A percentile compares a stretch with the other conserved stretches of the same genome.
Conservation (phyloP, 1,140 invertebrate species). For the Papilio glaucus region DNA sequence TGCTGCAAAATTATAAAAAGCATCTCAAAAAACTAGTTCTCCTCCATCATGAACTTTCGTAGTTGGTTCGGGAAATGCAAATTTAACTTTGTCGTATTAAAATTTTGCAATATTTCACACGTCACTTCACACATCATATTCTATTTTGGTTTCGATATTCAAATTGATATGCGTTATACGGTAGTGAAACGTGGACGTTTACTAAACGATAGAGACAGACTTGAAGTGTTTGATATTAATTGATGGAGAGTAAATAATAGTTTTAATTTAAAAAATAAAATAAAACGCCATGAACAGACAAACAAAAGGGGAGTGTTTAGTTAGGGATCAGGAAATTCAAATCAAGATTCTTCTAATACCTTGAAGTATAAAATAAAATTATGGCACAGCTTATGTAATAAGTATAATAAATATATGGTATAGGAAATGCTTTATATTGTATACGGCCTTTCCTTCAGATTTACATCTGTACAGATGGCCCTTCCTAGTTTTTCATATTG, state of each 20-base stretch:
- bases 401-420: too few species aligned
- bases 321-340: too few species aligned
- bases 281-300: too few species aligned
- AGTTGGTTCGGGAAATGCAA: constrained; percentile 17
- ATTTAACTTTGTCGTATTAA: constrained; percentile 39
- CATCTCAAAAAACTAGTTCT: constrained; percentile 40
- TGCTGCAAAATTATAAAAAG: constrained; percentile 45
- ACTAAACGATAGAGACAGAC: constrained; percentile 20
- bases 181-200: constrained; percentile 12
- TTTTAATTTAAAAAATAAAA: neutral
- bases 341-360: too few species aligned
- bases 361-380: too few species aligned
- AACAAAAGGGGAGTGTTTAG: too few species aligned
- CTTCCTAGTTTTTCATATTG: too few species aligned
- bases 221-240: neutral
- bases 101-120: constrained; percentile 50
- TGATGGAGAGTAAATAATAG: neutral
- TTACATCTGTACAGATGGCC: too few species aligned
- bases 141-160: constrained; percentile 43
- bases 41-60: neutral
- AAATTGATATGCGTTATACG: constrained; percentile 46
- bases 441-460: too few species aligned
- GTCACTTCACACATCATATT: constrained; percentile 46
- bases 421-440: too few species aligned
- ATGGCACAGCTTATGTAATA: too few species aligned